Evolutionary conservation across 2,888 invertebrate species (phyloP).

Genomic region (Flabesymbios commensalis): DNA sequence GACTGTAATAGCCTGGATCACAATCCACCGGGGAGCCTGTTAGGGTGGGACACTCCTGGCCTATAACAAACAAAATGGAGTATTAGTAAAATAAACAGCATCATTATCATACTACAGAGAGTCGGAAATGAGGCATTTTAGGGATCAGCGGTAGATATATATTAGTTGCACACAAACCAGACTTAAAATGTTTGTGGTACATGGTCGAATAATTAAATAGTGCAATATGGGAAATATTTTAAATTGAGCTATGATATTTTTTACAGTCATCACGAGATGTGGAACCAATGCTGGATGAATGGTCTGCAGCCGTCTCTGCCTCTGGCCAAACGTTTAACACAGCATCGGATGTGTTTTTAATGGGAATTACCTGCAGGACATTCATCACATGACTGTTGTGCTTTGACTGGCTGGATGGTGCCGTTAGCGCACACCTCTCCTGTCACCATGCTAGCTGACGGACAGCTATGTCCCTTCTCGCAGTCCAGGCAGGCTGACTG

Average conservation of each 20-base stretch:
- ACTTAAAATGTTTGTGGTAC: not conserved
- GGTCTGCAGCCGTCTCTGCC: no score
- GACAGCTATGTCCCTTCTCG: slow-evolving; percentile 18
- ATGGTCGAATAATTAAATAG: not conserved
- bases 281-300: no score
- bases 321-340: no score
- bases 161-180: not conserved
- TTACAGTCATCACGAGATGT: no score
- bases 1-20: slow-evolving; percentile 20
- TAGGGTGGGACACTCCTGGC: slow-evolving; percentile 10
- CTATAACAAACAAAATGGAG: slow-evolving; percentile 4
- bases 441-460: slow-evolving; percentile 5
- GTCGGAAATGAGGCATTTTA: no score
- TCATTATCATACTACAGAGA: no score
- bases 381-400: slow-evolving; percentile 9
- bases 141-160: not conserved
- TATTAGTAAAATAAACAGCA: no score
- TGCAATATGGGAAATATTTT: not conserved
- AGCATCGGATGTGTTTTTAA: no score
- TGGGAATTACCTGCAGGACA: slow-evolving; percentile 25
- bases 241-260: no score
- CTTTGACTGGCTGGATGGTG: slow-evolving; percentile 17
- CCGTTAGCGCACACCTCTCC: slow-evolving; percentile 20
- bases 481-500: slow-evolving; percentile 16
- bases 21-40: slow-evolving; percentile 14